Evolutionary conservation across 2,113 vertebrate genomes (phyloP).

Genomic region (Daubentonia madagascariensis): DNA sequence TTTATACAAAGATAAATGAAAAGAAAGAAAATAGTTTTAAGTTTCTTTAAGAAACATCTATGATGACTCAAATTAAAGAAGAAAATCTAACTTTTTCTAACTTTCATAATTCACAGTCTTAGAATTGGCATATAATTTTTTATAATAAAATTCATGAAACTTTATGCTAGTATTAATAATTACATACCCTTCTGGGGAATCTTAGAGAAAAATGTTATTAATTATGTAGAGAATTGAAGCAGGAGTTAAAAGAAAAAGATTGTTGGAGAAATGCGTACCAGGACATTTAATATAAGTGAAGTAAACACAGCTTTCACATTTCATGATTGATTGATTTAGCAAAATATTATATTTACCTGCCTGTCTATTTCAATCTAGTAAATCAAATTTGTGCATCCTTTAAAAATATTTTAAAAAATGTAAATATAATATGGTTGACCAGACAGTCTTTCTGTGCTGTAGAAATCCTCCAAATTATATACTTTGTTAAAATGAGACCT

Average conservation of each 20-base stretch:
- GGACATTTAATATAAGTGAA: neutral
- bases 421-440: neutral
- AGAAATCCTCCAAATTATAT: neutral
- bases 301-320: neutral
- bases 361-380: constrained; percentile 40
- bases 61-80: neutral
- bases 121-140: neutral
- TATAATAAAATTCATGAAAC: no score
- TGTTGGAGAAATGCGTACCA: neutral
- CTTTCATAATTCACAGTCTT: neutral
- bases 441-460: neutral
- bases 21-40: no score
- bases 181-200: neutral
- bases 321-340: constrained; percentile 58
- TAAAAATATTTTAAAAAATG: constrained; percentile 27
- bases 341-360: constrained; percentile 48
- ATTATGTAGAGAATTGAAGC: neutral
- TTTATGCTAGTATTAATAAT: no score
- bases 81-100: no score
- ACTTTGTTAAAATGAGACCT: neutral
- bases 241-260: neutral
- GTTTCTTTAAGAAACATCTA: neutral
- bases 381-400: constrained; percentile 31
- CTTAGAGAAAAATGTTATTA: neutral
- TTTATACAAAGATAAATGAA: neutral